Percentiles rank a stretch among this genome's conserved stretches.
phyloP scores from a whole-genome alignment of 2,113 vertebrate genomes.

The Psilopsiagon aurifrons region DNA sequence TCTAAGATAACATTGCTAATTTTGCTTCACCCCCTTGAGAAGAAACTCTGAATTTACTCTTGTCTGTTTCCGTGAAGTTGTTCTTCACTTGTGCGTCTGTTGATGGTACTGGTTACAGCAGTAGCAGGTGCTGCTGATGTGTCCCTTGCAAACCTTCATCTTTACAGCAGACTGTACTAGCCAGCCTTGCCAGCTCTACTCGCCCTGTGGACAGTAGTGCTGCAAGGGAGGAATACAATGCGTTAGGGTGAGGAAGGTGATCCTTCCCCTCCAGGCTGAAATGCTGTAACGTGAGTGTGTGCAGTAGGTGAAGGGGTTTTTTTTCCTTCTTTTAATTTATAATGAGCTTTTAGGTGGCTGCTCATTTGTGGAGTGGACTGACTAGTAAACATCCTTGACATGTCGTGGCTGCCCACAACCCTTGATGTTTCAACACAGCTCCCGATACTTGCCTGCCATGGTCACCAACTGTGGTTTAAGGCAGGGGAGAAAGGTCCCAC shows the following conservation, averaged over 20 bases:
- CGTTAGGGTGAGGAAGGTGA: not conserved
- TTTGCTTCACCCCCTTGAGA: not conserved
- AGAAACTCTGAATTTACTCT: not conserved
- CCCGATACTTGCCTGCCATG: not conserved
- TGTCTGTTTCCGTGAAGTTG: not conserved
- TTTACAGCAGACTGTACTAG: not conserved
- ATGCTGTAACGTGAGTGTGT: not conserved
- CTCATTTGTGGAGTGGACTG: not conserved
- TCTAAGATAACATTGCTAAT: not conserved
- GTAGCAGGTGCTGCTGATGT: not conserved
- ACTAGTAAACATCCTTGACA: not conserved
- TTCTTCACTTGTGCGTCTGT: not conserved
- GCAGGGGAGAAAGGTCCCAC: not conserved
- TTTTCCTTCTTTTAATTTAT: conserved; percentile 21
- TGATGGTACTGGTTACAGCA: not conserved
- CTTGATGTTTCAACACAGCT: not conserved
- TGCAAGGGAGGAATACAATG: not conserved
- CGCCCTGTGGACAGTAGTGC: not conserved
- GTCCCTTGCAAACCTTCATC: not conserved
- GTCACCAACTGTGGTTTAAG: not conserved
- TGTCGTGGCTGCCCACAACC: not conserved
- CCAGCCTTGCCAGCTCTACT: not conserved
- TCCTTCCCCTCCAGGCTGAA: not conserved
- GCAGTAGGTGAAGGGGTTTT: not conserved
- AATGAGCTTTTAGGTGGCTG: not conserved